phyloP scores from a whole-genome alignment of 2,888 invertebrate genomes.

The Fragum whitleyi region DNA sequence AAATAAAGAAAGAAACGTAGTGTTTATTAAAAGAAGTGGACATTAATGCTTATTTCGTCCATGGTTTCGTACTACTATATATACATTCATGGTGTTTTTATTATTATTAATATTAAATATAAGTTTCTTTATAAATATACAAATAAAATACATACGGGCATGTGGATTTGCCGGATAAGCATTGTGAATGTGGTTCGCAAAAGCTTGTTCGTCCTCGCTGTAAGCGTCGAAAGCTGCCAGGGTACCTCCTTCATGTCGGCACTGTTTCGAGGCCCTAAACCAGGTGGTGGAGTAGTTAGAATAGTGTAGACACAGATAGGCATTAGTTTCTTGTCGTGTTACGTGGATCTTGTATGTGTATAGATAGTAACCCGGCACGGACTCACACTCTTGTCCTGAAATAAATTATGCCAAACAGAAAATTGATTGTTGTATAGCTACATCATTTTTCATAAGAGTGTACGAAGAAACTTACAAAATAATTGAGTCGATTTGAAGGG shows the following conservation, averaged over 20 bases:
- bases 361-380: neutral
- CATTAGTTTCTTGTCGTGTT: neutral
- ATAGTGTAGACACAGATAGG: conserved; percentile 16
- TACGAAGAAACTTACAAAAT: too few species aligned
- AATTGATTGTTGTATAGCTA: too few species aligned
- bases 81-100: too few species aligned
- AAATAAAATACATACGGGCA: conserved; percentile 3
- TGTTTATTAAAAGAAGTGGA: too few species aligned
- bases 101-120: too few species aligned
- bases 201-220: conserved; percentile 2
- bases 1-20: too few species aligned
- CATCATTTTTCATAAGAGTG: too few species aligned
- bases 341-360: conserved; percentile 9
- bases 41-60: too few species aligned
- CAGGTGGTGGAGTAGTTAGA: neutral
- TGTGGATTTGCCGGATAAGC: neutral
- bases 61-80: too few species aligned
- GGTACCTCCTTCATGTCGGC: neutral
- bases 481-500: too few species aligned
- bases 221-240: conserved; percentile 14
- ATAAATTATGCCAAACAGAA: too few species aligned
- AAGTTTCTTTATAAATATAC: too few species aligned
- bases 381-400: neutral
- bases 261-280: neutral
- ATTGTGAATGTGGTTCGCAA: neutral